Base-by-base conservation (phyloP, 92 coral and sea anemone genomes). In the Zoanthus sansibaricus region DNA sequence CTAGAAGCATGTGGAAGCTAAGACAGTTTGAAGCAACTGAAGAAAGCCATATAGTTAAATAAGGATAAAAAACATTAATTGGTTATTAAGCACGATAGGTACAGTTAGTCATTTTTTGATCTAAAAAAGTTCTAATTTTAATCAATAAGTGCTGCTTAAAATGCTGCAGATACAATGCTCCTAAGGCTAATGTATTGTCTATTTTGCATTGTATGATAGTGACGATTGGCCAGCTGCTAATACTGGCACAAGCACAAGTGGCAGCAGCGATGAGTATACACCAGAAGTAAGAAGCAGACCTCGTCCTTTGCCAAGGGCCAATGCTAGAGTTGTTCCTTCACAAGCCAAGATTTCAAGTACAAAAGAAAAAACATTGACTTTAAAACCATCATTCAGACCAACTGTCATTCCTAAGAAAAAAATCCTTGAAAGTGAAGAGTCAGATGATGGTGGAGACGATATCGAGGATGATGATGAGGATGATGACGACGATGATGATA, bases 161-260 rank as follows among this genome's bases (percentile, higher is more conserved):
- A 37, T 37, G 42, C 42, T 37, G 42, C n/a, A n/a, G n/a, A 37
- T 2, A 4, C 42, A 37, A 37, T 37, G 42, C 42, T 37, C 42
- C 42, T 37, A 37, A 37, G 42, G 2, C 42, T 37, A 2, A 37
- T 4, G 42, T 37, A 37, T 37, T 37, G 4, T 37, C 4, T 37
- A 37, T 37, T 37, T 37, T 37, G 42, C 42, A 2, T 37, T 37
- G 42, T 37, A 37, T 37, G 42, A 37, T 37, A 96, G 98, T 86
- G 98, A 95, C 67, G 99, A 97, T 71, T 97, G 99, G 99, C 92
- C 95, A 42, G 89, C 88, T 13, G 86, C 82, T 21, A 88, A 92
- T 71, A 70, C 89, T 5, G 88, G 90, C 30, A 91, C 89, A 14
- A 93, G 98, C 56, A 93, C 86, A 42, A 95, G 99, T 74, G 99